Percentiles rank a stretch among this genome's conserved stretches.
Conservation (phyloP, 2,888 invertebrate species). For the Homarus gammarus region DNA sequence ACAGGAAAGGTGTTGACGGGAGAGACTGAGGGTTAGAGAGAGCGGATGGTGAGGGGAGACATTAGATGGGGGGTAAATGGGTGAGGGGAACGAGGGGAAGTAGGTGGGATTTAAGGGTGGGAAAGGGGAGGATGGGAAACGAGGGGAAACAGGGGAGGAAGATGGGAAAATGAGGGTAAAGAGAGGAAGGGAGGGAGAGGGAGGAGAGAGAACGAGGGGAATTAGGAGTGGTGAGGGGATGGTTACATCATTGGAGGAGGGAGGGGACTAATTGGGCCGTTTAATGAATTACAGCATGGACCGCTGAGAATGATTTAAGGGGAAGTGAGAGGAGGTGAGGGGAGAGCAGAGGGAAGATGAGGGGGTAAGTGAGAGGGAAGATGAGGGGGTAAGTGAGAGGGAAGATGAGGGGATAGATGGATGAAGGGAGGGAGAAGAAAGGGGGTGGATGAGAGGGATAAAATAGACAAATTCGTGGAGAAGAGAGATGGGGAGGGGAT, state of each 20-base stretch:
- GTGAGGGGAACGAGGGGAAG: not conserved
- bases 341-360: not conserved
- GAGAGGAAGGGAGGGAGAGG: no score
- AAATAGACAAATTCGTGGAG: no score
- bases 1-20: no score
- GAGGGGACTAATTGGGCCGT: constrained; percentile 55
- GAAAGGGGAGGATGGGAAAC: no score
- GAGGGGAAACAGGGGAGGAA: no score
- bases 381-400: constrained; percentile 32
- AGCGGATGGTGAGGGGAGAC: no score
- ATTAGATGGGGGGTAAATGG: not conserved
- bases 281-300: constrained; percentile 69
- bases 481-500: not conserved
- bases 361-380: not conserved
- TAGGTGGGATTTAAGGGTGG: not conserved
- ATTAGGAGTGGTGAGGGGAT: not conserved
- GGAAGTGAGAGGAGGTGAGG: constrained; percentile 28
- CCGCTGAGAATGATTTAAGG: constrained; percentile 62
- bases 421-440: not conserved
- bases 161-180: no score
- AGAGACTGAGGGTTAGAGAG: not conserved
- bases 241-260: constrained; percentile 12
- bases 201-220: not conserved
- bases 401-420: constrained; percentile 13
- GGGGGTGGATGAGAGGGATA: not conserved